Evolutionary conservation across 2,888 invertebrate species (phyloP), one percentile per base, ranked within the genome.

Genomic region (Spilosoma lubricipeda): DNA sequence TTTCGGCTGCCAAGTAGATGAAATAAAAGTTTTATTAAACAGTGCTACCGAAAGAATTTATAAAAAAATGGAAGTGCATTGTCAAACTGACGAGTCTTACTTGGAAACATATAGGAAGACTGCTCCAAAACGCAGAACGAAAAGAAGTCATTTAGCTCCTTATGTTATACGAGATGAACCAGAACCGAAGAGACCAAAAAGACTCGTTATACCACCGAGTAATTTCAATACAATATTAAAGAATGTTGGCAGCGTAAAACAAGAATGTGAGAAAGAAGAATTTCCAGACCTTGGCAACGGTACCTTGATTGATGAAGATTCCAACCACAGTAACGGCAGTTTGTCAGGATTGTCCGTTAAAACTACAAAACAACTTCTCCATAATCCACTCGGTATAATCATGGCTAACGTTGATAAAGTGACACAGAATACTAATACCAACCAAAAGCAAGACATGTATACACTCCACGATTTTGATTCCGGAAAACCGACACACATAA

Each of bases 381-480:
- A 80, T 0, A 85, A 86, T 15, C 89, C 89, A 0, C 8, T 77
- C 1, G 74, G 78, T 7, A 66, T 70, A 23, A 42, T 89, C 2
- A 56, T 81, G 7, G 74, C 72, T 1, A 84, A 84, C 4, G 80
- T 83, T 0, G 82, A 85, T 42, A 80, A 81, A 70, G 80, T 84
- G 7, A 83, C 82, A 0, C 70, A 48, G 18, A 30, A 63, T 30
- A 5, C 27, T 7, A 1, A 89, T 0, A 79, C 74, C 13, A 67
- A 91, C 1, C 84, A 83, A 0, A 45, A 71, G 23, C 30, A 63
- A 23, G 70, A 70, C 0, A 5, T 1, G 0, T 84, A 81, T 0
- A 91, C 88, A 59, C 88, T 90, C 67, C 91, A 91, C 52, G 76
- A 85, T 0, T 90, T 93, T 68, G 91, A 92, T 75, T 85, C 0